Conservation (phyloP, 2,888 invertebrate species). For the Drosophila acutilabella region DNA sequence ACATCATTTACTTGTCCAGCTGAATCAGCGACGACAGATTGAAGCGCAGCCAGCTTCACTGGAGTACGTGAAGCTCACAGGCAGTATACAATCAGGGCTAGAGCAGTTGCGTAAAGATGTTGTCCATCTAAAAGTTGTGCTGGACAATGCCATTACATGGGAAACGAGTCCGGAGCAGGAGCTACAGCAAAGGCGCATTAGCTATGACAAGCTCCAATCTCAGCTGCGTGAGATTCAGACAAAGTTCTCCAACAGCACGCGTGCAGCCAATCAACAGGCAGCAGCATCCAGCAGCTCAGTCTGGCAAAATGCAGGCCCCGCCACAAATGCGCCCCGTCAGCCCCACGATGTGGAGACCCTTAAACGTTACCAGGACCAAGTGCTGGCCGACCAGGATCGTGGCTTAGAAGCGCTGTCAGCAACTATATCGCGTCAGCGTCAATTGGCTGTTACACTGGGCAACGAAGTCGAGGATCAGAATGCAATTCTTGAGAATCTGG, state of each 20-base stretch:
- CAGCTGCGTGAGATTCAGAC: slow-evolving; percentile 87
- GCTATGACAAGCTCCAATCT: slow-evolving; percentile 88
- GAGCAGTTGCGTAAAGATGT: slow-evolving; percentile 88
- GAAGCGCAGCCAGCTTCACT: slow-evolving; percentile 71
- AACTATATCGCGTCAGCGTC: slow-evolving; percentile 91
- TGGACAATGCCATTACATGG: slow-evolving; percentile 85
- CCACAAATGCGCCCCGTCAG: slow-evolving; percentile 82
- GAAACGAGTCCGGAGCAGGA: slow-evolving; percentile 85
- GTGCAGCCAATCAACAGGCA: slow-evolving; percentile 61
- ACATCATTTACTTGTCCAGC: slow-evolving; percentile 88
- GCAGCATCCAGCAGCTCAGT: slow-evolving; percentile 22
- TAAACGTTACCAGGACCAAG: slow-evolving; percentile 87
- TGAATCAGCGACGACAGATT: slow-evolving; percentile 87
- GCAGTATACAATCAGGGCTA: slow-evolving; percentile 87
- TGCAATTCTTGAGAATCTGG: slow-evolving; percentile 91
- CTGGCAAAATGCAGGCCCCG: slow-evolving; percentile 47
- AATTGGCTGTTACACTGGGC: slow-evolving; percentile 90
- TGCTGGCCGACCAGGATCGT: slow-evolving; percentile 90
- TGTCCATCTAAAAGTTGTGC: slow-evolving; percentile 86
- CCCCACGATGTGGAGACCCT: slow-evolving; percentile 85
- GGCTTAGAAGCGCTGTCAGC: slow-evolving; percentile 91
- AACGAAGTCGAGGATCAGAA: slow-evolving; percentile 92
- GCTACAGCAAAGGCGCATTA: slow-evolving; percentile 87
- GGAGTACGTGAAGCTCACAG: slow-evolving; percentile 86
- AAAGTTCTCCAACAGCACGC: slow-evolving; percentile 59